phyloP scores from a whole-genome alignment of 2,797 vertebrate species.

The Neopelma chrysocephalum region DNA sequence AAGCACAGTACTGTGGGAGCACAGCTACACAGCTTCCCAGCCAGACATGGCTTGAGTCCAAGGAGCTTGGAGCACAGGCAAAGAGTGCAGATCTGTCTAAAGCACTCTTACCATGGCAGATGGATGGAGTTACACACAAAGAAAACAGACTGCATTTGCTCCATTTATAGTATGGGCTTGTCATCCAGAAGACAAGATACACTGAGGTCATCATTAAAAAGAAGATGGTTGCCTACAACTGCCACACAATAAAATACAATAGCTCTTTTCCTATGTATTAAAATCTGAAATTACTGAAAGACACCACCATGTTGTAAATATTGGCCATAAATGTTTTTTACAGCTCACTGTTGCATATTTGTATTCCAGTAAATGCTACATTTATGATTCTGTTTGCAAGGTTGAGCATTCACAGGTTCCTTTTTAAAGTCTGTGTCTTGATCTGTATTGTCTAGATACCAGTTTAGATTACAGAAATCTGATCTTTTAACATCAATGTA shows the following conservation, averaged over 20 bases:
- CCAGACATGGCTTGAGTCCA: slow-evolving; percentile 51
- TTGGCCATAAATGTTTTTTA: neutral
- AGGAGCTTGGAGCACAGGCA: slow-evolving; percentile 35
- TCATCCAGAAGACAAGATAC: slow-evolving; percentile 18
- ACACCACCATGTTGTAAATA: neutral
- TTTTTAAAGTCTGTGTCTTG: neutral
- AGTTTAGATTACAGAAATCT: neutral
- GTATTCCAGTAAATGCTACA: neutral
- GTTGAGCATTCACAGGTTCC: neutral
- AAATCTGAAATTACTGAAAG: neutral
- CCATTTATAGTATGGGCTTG: neutral
- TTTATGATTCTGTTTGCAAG: neutral
- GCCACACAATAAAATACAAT: neutral
- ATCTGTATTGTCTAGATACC: neutral
- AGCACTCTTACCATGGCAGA: slow-evolving; percentile 53
- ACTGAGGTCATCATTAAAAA: slow-evolving; percentile 23
- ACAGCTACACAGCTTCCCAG: slow-evolving; percentile 34
- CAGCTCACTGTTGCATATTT: neutral
- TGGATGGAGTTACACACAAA: slow-evolving; percentile 53
- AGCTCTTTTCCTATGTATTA: neutral
- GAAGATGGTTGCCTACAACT: neutral
- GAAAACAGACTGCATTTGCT: slow-evolving; percentile 43
- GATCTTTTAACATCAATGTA: neutral
- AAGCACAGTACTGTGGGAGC: slow-evolving; percentile 1
- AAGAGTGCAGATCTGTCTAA: slow-evolving; percentile 50